Evolutionary conservation across 2,797 vertebrate genomes (phyloP).

Genomic region (Tenualosa thibaudeaui): DNA sequence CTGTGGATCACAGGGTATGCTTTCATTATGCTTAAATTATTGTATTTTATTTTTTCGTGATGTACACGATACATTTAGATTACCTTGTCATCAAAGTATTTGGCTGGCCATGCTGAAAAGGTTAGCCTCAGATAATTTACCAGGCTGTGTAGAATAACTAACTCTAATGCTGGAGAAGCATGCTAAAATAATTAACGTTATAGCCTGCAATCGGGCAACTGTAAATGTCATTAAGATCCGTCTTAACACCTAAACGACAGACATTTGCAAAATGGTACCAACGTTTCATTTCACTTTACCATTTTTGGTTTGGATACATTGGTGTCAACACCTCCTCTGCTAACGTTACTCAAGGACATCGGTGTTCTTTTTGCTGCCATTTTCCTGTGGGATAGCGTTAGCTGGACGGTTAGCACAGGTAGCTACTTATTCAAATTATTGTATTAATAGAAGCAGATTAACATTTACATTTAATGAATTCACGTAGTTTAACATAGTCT

Average conservation of each 20-base stretch:
- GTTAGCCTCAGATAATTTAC: neutral
- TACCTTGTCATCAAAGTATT: neutral
- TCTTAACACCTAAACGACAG: neutral
- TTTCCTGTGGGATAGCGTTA: neutral
- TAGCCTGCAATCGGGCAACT: neutral
- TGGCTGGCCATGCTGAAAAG: neutral
- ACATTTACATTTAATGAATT: neutral
- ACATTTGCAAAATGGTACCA: neutral
- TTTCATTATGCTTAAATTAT: neutral
- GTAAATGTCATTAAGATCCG: neutral
- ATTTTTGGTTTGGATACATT: neutral
- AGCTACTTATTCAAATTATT: neutral
- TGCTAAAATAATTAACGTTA: neutral
- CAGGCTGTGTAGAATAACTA: too few species aligned
- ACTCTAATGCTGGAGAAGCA: neutral
- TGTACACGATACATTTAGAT: neutral
- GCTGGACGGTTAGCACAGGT: neutral
- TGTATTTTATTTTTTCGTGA: neutral
- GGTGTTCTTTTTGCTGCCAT: slow-evolving; percentile 15
- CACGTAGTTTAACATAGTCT: neutral
- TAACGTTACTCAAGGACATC: neutral
- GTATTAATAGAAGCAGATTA: neutral
- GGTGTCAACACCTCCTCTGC: neutral
- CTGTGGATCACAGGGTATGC: slow-evolving; percentile 49
- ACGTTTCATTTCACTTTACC: neutral